phyloP scores from a whole-genome alignment of 1,140 invertebrate genomes.

The Caenorhabditis latens region DNA sequence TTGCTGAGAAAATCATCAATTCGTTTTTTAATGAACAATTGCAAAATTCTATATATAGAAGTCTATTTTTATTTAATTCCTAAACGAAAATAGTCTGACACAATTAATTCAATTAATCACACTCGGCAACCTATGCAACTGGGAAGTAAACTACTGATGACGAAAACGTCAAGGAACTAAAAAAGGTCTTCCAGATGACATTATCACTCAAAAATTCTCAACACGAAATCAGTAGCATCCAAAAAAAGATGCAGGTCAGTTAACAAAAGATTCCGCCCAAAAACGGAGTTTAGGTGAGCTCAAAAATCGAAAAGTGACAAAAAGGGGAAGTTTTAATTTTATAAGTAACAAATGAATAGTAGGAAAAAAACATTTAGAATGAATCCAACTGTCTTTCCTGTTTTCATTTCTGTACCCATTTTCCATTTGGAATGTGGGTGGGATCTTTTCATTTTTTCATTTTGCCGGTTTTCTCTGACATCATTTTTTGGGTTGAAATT shows the following conservation, averaged over 20 bases:
- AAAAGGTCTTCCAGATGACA: background rate
- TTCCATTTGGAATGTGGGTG: conserved; percentile 30
- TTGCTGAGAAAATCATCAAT: too few species aligned
- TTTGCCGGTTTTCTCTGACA: conserved; percentile 37
- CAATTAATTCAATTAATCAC: conserved; percentile 6
- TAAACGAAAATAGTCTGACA: background rate
- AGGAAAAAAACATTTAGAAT: conserved; percentile 3
- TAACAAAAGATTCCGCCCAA: conserved; percentile 1
- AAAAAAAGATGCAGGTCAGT: conserved; percentile 10
- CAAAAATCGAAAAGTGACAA: background rate
- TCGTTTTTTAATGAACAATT: too few species aligned
- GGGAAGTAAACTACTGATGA: background rate
- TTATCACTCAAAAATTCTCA: background rate
- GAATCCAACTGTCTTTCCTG: conserved; percentile 14
- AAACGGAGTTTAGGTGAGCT: background rate
- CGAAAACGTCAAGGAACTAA: background rate
- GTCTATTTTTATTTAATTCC: conserved; percentile 1
- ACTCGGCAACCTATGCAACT: background rate
- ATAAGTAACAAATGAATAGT: background rate
- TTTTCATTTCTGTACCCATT: background rate
- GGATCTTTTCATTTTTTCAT: conserved; percentile 7
- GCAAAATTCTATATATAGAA: background rate
- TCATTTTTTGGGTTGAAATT: conserved; percentile 49
- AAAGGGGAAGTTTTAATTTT: conserved; percentile 18
- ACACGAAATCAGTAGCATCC: background rate